These are phyloP conservation scores for Callosobruchus maculatus DNA, from an alignment of 2,888 invertebrate genomes.

Conservation along the genomic window DNA sequence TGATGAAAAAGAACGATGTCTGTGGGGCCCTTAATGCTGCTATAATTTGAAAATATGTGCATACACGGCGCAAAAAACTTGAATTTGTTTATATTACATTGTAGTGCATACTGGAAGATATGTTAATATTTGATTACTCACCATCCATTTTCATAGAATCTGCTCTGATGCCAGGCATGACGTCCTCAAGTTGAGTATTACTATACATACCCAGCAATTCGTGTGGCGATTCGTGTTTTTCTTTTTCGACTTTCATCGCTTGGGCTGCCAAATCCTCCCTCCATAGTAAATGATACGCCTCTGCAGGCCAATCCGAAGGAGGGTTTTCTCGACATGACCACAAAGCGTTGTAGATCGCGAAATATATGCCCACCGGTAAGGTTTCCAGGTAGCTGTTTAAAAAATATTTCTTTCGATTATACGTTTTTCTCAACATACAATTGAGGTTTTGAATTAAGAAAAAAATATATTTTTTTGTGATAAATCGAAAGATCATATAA, in stretches of 20 bases:
- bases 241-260: slow-evolving; percentile 41
- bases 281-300: slow-evolving; percentile 68
- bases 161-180: slow-evolving; percentile 21
- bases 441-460: no score
- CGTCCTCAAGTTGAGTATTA: slow-evolving; percentile 20
- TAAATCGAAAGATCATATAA: no score
- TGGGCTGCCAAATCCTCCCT: slow-evolving; percentile 68
- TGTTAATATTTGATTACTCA: not conserved
- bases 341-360: slow-evolving; percentile 66
- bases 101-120: no score
- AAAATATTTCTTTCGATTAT: no score
- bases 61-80: no score
- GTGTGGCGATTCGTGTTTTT: slow-evolving; percentile 17
- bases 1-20: no score
- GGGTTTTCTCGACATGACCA: slow-evolving; percentile 68
- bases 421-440: no score
- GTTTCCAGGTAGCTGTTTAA: slow-evolving; percentile 59
- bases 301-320: slow-evolving; percentile 68
- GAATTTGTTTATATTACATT: not conserved
- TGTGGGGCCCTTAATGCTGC: no score
- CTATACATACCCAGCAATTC: slow-evolving; percentile 24
- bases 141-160: slow-evolving; percentile 46
- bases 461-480: no score
- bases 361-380: slow-evolving; percentile 67
- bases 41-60: no score